phyloP scores from a whole-genome alignment of 92 coral and sea anemone species.

The Hydrozoanthus gracilis region DNA sequence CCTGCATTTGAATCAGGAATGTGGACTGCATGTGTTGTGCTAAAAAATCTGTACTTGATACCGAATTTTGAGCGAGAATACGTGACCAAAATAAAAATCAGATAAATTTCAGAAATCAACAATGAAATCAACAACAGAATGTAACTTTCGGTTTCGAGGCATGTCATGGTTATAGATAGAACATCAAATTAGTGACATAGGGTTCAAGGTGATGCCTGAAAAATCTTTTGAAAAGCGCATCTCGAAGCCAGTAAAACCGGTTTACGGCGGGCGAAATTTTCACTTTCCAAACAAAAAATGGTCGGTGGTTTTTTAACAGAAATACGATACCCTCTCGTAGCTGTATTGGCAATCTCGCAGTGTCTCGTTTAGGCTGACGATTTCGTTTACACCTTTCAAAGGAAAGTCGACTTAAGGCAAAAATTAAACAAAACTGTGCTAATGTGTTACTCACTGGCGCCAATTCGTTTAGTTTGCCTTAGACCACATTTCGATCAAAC shows the following conservation, averaged over 20 bases:
- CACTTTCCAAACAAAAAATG: constrained; percentile 20
- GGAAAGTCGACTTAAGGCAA: constrained; percentile 25
- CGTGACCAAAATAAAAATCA: background rate
- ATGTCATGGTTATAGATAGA: constrained; percentile 3
- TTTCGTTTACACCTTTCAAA: background rate
- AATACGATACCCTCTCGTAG: constrained; percentile 6
- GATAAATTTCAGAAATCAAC: background rate
- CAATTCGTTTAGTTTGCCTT: background rate
- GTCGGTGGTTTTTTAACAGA: background rate
- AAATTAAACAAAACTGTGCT: constrained; percentile 43
- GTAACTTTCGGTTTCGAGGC: constrained; percentile 33
- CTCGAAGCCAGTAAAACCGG: constrained; percentile 48
- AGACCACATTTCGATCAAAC: constrained; percentile 30
- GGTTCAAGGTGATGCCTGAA: constrained; percentile 9
- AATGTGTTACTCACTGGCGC: constrained; percentile 26
- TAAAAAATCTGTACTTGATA: background rate
- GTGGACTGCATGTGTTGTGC: background rate
- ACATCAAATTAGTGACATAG: constrained; percentile 1
- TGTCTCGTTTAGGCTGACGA: background rate
- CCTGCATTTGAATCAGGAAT: background rate
- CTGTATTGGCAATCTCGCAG: constrained; percentile 16
- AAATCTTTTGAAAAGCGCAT: constrained; percentile 28
- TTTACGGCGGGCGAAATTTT: constrained; percentile 30
- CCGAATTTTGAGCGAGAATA: background rate
- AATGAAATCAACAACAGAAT: constrained; percentile 20